Evolutionary conservation across 2,113 vertebrate species (phyloP), one percentile per base, ranked within the genome.

Genomic region (Scolopax mira): DNA sequence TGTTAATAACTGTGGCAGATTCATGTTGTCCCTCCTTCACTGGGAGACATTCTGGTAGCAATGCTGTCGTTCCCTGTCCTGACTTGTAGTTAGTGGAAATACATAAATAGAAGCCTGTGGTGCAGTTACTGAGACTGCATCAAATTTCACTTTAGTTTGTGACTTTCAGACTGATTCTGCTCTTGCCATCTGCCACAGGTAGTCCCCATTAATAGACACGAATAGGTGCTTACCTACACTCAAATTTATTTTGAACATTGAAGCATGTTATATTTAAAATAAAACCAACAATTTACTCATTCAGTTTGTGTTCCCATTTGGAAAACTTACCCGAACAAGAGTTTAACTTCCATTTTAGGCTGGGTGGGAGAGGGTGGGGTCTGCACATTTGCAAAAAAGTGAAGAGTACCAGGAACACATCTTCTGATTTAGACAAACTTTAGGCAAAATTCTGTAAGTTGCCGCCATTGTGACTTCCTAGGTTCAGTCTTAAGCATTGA

Each of bases 341-440:
- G 42, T 75, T 60, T 39, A 61, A 14, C 21, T 83, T 93, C 30
- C 2, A 5, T 74, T 91, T 83, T 64, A 75, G 42, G 13, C 15
- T 1, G 9, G 44, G 2, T 1, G 0, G 16, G 9, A 27, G 3
- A 5, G 6, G 12, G 3, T 39, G 13, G 6, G 3, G 11, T 66
- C 17, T 3, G 3, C 23, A 60, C 7, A 4, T 79, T 35, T 25
- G 22, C 44, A 78, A 73, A 88, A 86, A 57, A 91, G 16, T 1
- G 3, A 54, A 61, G 22, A 58, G 24, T 67, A 33, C 9, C 19
- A 23, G 57, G 27, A 75, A 19, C 8, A 3, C 2, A 1, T 64
- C 22, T 58, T 85, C 42, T 70, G 31, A 37, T 75, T 58, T 46
- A 79, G n/a, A 54, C 30, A 33, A 49, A 8, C 16, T 18, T 52